Percentiles rank a stretch among this genome's conserved stretches.
phyloP scores from a whole-genome alignment of 2,113 vertebrate species.

The Tachysurus vachellii region DNA sequence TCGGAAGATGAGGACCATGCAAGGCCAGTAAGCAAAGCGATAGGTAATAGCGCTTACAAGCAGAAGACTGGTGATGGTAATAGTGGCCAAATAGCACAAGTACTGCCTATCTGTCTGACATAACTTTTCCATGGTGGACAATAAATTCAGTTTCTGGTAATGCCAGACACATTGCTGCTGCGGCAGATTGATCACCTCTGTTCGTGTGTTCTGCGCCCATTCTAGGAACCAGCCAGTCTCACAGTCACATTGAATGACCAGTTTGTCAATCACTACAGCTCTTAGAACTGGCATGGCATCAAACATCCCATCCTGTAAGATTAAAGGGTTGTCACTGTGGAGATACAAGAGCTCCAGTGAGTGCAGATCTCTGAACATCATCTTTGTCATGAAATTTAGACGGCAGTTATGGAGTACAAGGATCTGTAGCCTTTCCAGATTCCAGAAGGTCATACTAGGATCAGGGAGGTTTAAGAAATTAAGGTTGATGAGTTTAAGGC shows the following conservation, averaged over 20 bases:
- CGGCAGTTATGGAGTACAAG: slow-evolving; percentile 53
- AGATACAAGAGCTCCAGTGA: slow-evolving; percentile 48
- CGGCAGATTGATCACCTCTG: slow-evolving; percentile 49
- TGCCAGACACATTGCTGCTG: slow-evolving; percentile 50
- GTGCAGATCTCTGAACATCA: slow-evolving; percentile 51
- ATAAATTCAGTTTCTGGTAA: slow-evolving; percentile 49
- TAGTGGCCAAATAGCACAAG: slow-evolving; percentile 49
- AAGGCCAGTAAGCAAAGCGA: slow-evolving; percentile 58
- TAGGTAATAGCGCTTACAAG: slow-evolving; percentile 47
- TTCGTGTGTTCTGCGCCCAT: slow-evolving; percentile 38
- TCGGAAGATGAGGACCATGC: slow-evolving; percentile 49
- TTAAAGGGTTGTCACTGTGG: slow-evolving; percentile 39
- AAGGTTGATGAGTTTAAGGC: slow-evolving; percentile 51
- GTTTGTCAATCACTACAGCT: slow-evolving; percentile 41
- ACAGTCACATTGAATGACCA: slow-evolving; percentile 54
- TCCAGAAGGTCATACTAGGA: slow-evolving; percentile 29
- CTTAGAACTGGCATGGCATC: slow-evolving; percentile 26
- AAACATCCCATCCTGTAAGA: slow-evolving; percentile 44
- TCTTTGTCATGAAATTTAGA: slow-evolving; percentile 39
- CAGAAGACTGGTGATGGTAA: slow-evolving; percentile 34
- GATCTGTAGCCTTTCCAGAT: slow-evolving; percentile 45
- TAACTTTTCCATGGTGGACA: slow-evolving; percentile 54
- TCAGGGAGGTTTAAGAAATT: slow-evolving; percentile 46
- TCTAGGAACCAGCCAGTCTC: slow-evolving; percentile 48
- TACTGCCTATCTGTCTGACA: slow-evolving; percentile 55